A percentile compares a stretch with the other conserved stretches of the same genome.
Conservation (phyloP, 2,113 vertebrate genomes). For the Melanerpes aurifrons region DNA sequence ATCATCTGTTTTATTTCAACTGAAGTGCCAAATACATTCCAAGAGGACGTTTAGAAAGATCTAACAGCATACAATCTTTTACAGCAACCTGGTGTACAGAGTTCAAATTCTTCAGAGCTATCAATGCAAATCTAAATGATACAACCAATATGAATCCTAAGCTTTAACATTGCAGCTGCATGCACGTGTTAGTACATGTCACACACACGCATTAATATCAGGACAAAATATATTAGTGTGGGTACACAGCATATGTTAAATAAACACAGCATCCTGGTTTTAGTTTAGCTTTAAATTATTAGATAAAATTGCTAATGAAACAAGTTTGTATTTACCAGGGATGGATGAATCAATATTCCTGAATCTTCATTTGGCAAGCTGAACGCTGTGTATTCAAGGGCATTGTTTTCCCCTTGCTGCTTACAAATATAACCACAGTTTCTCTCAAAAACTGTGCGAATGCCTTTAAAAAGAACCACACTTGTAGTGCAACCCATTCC, state of each 20-base stretch:
- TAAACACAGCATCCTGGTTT: neutral
- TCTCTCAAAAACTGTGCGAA: slow-evolving; percentile 90
- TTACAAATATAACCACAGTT: slow-evolving; percentile 95
- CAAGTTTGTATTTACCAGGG: slow-evolving; percentile 82
- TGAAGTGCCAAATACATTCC: slow-evolving; percentile 34
- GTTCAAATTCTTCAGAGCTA: neutral
- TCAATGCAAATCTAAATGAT: neutral
- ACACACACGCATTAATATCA: slow-evolving; percentile 19
- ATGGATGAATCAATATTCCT: slow-evolving; percentile 78
- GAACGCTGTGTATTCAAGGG: slow-evolving; percentile 83
- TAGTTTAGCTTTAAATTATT: slow-evolving; percentile 28
- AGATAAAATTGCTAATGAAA: slow-evolving; percentile 63
- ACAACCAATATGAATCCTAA: neutral
- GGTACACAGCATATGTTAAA: neutral
- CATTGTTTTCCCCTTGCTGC: slow-evolving; percentile 84
- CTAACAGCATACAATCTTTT: neutral
- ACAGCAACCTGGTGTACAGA: neutral
- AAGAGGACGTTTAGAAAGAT: slow-evolving; percentile 1
- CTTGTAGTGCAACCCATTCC: slow-evolving; percentile 97
- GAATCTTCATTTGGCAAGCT: slow-evolving; percentile 88
- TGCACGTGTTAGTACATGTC: neutral
- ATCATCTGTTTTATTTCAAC: neutral
- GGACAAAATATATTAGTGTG: neutral
- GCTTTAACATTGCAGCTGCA: neutral
- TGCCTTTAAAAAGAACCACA: slow-evolving; percentile 90